phyloP scores from a whole-genome alignment of 2,113 vertebrate genomes.

The Amphiprion percula region DNA sequence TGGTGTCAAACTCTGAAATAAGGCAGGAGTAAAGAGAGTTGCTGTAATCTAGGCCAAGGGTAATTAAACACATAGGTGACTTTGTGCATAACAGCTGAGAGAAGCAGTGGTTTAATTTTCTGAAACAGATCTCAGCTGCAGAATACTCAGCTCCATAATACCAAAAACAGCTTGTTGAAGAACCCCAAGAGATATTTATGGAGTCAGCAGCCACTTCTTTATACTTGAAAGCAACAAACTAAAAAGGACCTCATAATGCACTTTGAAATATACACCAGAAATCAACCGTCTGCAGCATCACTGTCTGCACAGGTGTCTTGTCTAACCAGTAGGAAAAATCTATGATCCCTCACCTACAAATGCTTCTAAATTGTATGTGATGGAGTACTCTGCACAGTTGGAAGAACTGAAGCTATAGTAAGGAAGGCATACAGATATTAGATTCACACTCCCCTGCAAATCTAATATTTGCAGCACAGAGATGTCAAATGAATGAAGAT shows the following conservation, averaged over 20 bases:
- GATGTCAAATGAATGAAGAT: background rate
- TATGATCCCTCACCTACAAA: background rate
- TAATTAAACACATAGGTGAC: constrained; percentile 6
- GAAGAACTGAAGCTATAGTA: background rate
- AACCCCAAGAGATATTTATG: background rate
- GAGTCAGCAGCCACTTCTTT: too few species aligned
- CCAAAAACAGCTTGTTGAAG: background rate
- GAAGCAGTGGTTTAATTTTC: background rate
- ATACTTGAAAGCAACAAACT: background rate
- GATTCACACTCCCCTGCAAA: too few species aligned
- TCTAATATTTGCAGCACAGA: background rate
- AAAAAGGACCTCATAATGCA: background rate
- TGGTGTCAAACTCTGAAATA: constrained; percentile 31
- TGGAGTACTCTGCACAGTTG: background rate
- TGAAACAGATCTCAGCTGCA: background rate
- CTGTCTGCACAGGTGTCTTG: background rate
- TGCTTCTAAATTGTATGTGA: background rate
- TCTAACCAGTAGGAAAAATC: background rate
- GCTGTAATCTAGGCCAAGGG: constrained; percentile 31
- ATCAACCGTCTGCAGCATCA: background rate
- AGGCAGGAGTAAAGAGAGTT: constrained; percentile 17
- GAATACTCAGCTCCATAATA: background rate
- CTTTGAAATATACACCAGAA: background rate
- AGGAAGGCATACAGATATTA: background rate
- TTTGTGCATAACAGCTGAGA: background rate